Evolutionary conservation across 2,888 invertebrate species (phyloP), one percentile per base, ranked within the genome.

Genomic region (Ptycholaimellus sp.): DNA sequence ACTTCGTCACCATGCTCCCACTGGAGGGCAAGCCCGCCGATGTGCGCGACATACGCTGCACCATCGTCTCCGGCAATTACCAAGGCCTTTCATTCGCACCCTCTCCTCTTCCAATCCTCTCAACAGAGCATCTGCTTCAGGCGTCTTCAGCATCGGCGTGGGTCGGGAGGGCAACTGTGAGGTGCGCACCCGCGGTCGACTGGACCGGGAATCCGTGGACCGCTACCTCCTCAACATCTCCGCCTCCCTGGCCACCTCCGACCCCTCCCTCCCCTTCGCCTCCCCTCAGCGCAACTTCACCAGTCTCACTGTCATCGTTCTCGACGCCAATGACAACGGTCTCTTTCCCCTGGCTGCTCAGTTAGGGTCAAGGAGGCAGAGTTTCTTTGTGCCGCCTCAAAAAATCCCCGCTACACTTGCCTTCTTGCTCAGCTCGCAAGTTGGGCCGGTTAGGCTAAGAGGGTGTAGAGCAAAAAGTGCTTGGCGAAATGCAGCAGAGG

Each of bases 261-360:
- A 16, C 13, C 11, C 14, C 14, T n/a, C n/a, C n/a, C n/a, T n/a
- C n/a, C n/a, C n/a, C n/a, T n/a, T n/a, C 5, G 45, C 50, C n/a
- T 49, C 46, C 5, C 32, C 40, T 3, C 49, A 49, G 33, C 46
- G 47, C 7, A 53, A 55, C 40, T 55, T 44, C 33, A 41, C 53
- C 1, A 40, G 50, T 9, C 49, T 55, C 17, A 47, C 48, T 2
- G 46, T 56, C 19, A 46, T 44, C 2, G 50, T 56, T 3, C 42
- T 51, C 56, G 93, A 93, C 56, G 73, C 80, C 19, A 93, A 93
- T 61, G 93, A 93, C 66, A 90, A 90, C 61, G 68, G 75, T 0
- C 93, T 93, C 9, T n/a, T n/a, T n/a, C n/a, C n/a, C n/a, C n/a
- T n/a, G n/a, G n/a, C n/a, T n/a, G n/a, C n/a, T n/a, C n/a, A n/a